Base-by-base conservation (phyloP, 2,797 vertebrate genomes). In the Poecilia wingei region DNA sequence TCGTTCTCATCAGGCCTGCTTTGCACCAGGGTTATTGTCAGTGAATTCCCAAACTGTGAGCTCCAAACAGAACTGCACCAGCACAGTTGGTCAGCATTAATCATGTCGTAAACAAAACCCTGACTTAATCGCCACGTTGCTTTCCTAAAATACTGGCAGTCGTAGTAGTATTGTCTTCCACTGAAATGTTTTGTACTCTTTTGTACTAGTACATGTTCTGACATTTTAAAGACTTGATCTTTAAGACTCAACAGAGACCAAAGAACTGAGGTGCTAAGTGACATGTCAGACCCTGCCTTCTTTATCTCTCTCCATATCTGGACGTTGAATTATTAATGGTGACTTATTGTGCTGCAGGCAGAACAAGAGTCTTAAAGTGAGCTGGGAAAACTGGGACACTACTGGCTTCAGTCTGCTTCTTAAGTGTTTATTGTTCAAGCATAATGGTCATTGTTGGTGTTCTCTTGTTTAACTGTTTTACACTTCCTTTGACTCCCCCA, bases 391-490 rank as follows among this genome's bases (percentile, higher is more conserved):
- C 18, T 41, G 45, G 22, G 66, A 69, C 66, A 69, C 57, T 16
- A 1, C 28, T 31, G 57, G 57, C 28, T 47, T 76, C 2, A 66
- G 31, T 53, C 25, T 74, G 53, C 28, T 31, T 74, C 57, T 76
- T 8, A 82, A 88, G 81, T 45, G 77, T 36, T 76, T 79, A 87
- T 87, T 89, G 84, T 84, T 66, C 57, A 64, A 73, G 74, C 72
- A 88, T 77, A 79, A 86, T 85, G 68, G 61, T 72, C 74, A 79
- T 77, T 89, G 78, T 83, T 80, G 57, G 31, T 36, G 31, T 49
- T 61, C 43, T 57, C 55, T 57, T 57, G 55, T 57, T 57, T 28
- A 12, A 12, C 55, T 41, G 53, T 76, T 77, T 69, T 80, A 53
- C 61, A 22, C 64, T 86, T 85, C 84, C 86, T 25, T 36, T 68